phyloP scores from a whole-genome alignment of 2,113 vertebrate genomes.

The Tretioscincus oriximinensis region DNA sequence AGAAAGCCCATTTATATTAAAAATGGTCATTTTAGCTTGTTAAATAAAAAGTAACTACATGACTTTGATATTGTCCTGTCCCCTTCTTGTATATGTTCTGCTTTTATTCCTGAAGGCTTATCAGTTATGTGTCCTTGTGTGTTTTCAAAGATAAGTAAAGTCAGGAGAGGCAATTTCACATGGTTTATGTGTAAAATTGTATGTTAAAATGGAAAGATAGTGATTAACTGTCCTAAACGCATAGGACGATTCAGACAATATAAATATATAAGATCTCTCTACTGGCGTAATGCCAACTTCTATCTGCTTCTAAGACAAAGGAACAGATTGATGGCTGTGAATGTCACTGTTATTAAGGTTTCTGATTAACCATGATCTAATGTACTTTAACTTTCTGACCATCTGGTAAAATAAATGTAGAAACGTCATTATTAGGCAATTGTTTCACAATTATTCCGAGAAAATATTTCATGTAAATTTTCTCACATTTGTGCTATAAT shows the following conservation, averaged over 20 bases:
- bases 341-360: slow-evolving; percentile 53
- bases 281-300: slow-evolving; percentile 11
- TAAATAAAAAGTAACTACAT: no score
- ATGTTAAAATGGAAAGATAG: background rate
- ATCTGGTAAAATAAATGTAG: slow-evolving; percentile 61
- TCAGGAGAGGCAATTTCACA: background rate
- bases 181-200: background rate
- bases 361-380: slow-evolving; percentile 59
- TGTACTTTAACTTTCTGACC: slow-evolving; percentile 58
- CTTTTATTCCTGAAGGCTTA: background rate
- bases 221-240: background rate
- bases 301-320: slow-evolving; percentile 21
- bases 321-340: slow-evolving; percentile 46
- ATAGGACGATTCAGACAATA: background rate
- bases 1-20: no score
- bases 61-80: background rate
- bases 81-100: background rate
- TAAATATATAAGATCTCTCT: slow-evolving; percentile 35
- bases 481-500: slow-evolving; percentile 52
- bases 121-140: background rate
- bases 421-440: slow-evolving; percentile 62
- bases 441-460: slow-evolving; percentile 60
- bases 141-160: background rate
- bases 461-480: slow-evolving; percentile 47
- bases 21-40: no score